phyloP scores from a whole-genome alignment of 2,888 invertebrate species.

The Ennomos quercinarius region DNA sequence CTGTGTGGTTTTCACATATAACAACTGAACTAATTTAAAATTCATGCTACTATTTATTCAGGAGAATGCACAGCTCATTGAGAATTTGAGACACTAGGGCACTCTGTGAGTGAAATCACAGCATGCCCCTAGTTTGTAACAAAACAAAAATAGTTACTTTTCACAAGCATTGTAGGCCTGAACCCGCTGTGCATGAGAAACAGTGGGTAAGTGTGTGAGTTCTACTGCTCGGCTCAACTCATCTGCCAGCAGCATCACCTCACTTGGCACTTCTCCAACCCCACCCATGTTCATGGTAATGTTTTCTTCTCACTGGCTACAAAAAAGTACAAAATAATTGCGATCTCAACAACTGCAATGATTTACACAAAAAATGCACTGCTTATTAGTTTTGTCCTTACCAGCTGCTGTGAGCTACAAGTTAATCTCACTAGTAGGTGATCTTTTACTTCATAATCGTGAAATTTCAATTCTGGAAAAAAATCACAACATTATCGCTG shows the following conservation, averaged over 20 bases:
- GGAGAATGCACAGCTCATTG: too few species aligned
- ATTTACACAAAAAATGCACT: conserved; percentile 36
- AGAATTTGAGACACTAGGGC: too few species aligned
- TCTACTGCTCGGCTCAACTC: conserved; percentile 93
- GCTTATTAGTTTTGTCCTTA: conserved; percentile 48
- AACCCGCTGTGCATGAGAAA: conserved; percentile 90
- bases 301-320: conserved; percentile 43
- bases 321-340: conserved; percentile 19
- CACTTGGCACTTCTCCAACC: conserved; percentile 80
- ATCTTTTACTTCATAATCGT: conserved; percentile 48
- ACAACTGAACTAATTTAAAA: too few species aligned
- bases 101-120: too few species aligned
- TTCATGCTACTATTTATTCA: too few species aligned
- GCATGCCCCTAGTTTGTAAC: too few species aligned
- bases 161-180: conserved; percentile 95
- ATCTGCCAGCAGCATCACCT: conserved; percentile 89
- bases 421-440: conserved; percentile 38
- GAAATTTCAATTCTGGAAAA: conserved; percentile 39
- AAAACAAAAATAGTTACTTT: conserved; percentile 60
- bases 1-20: too few species aligned
- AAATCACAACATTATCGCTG: conserved; percentile 11
- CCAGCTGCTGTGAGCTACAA: conserved; percentile 55
- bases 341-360: conserved; percentile 19
- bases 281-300: conserved; percentile 72
- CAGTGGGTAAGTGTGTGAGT: conserved; percentile 92